Percentiles rank a stretch among this genome's conserved stretches.
These are phyloP conservation scores for Orbicella faveolata DNA, from an alignment of 64 coral and sea anemone species.

Conservation along the genomic window DNA sequence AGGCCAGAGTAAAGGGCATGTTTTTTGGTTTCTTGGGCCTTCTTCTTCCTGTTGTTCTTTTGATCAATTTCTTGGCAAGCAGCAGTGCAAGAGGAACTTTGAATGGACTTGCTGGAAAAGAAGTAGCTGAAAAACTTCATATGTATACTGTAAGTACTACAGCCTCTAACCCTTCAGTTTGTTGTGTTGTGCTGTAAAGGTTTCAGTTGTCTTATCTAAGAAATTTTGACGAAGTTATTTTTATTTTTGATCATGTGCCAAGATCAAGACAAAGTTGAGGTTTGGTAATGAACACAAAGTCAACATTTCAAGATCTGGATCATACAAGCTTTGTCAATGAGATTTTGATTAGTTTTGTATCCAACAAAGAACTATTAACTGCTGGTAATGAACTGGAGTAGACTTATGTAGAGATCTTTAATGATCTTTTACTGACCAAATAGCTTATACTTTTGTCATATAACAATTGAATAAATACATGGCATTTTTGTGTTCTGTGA, in stretches of 20 bases:
- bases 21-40: conserved; percentile 77
- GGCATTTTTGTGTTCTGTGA: background rate
- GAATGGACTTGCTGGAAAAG: conserved; percentile 64
- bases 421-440: background rate
- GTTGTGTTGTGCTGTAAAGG: background rate
- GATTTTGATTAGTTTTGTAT: no score
- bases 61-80: conserved; percentile 78
- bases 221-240: background rate
- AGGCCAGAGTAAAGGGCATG: conserved; percentile 72
- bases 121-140: conserved; percentile 52
- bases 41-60: conserved; percentile 79
- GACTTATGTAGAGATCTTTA: no score
- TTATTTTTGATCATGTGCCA: no score
- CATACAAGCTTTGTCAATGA: no score
- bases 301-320: no score
- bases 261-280: no score
- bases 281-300: no score
- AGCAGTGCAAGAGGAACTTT: conserved; percentile 57
- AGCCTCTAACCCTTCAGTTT: no score
- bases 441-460: background rate
- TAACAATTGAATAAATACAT: background rate
- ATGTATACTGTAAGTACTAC: conserved; percentile 69
- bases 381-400: no score
- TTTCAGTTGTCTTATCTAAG: background rate
- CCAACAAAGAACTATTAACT: no score